Conservation (phyloP, 2,888 invertebrate species). For the Melinaea marsaeus region DNA sequence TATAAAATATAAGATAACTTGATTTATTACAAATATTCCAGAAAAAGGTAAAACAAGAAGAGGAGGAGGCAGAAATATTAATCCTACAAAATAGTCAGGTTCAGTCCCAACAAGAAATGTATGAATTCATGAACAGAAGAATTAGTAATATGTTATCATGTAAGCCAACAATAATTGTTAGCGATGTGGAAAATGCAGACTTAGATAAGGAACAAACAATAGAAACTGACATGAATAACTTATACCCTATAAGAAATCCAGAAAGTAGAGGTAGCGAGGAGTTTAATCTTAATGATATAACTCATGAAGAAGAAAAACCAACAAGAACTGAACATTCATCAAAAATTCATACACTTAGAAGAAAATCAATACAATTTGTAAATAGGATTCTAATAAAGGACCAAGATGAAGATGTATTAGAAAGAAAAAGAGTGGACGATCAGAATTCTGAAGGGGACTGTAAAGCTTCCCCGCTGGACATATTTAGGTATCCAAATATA, state of each 20-base stretch:
- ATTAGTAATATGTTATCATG: conserved; percentile 65
- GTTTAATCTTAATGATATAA: conserved; percentile 38
- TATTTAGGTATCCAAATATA: conserved; percentile 81
- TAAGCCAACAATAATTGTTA: conserved; percentile 53
- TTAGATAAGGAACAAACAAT: conserved; percentile 53
- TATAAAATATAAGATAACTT: background rate
- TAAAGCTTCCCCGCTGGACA: conserved; percentile 79
- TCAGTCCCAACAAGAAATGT: conserved; percentile 36
- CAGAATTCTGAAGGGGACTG: conserved; percentile 68
- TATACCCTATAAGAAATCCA: conserved; percentile 44
- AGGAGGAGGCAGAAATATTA: conserved; percentile 46
- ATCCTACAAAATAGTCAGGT: conserved; percentile 53
- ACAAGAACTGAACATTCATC: conserved; percentile 58
- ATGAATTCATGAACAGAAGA: conserved; percentile 54
- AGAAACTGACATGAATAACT: conserved; percentile 56
- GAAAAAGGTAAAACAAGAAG: conserved; percentile 63
- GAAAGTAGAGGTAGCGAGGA: conserved; percentile 26
- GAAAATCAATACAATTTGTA: conserved; percentile 60
- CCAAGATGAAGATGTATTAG: conserved; percentile 50
- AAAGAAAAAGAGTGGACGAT: conserved; percentile 64
- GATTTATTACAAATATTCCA: conserved; percentile 36
- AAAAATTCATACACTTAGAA: conserved; percentile 52
- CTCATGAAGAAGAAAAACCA: conserved; percentile 46
- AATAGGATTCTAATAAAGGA: conserved; percentile 57
- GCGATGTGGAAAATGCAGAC: conserved; percentile 40